A percentile compares a stretch with the other conserved stretches of the same genome.
Conservation (phyloP, 2,797 vertebrate species). For the Acrocephalus scirpaceus region DNA sequence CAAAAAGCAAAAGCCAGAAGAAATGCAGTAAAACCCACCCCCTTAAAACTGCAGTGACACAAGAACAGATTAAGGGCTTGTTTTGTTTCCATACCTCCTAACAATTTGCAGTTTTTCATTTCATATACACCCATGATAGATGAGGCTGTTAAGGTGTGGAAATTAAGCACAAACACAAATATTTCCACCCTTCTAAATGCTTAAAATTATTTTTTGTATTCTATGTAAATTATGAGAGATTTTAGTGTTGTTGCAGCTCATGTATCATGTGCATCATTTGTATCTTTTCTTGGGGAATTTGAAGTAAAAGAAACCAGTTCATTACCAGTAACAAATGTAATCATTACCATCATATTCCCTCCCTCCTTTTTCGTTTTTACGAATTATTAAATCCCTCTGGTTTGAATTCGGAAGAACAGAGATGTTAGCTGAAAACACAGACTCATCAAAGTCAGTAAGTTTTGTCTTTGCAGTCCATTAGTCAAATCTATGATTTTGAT, state of each 20-base stretch:
- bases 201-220: neutral
- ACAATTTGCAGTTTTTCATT: neutral
- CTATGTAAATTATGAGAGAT: neutral
- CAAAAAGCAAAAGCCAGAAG: neutral
- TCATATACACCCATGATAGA: neutral
- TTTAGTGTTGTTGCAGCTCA: neutral
- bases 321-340: neutral
- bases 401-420: neutral
- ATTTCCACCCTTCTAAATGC: neutral
- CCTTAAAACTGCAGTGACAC: neutral
- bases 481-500: neutral
- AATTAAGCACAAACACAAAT: neutral
- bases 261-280: neutral
- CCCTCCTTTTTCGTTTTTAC: neutral
- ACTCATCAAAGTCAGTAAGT: neutral
- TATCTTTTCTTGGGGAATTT: neutral
- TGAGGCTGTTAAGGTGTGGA: neutral
- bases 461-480: neutral
- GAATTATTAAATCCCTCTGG: neutral
- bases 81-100: neutral
- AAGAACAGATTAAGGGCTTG: neutral
- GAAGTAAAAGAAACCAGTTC: neutral
- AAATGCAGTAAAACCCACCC: neutral
- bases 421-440: neutral
- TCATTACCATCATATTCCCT: neutral